Percentiles rank a stretch among this genome's conserved stretches.
These are phyloP conservation scores for Punctoribates punctum DNA, from an alignment of 2,888 invertebrate genomes.

Conservation along the genomic window DNA sequence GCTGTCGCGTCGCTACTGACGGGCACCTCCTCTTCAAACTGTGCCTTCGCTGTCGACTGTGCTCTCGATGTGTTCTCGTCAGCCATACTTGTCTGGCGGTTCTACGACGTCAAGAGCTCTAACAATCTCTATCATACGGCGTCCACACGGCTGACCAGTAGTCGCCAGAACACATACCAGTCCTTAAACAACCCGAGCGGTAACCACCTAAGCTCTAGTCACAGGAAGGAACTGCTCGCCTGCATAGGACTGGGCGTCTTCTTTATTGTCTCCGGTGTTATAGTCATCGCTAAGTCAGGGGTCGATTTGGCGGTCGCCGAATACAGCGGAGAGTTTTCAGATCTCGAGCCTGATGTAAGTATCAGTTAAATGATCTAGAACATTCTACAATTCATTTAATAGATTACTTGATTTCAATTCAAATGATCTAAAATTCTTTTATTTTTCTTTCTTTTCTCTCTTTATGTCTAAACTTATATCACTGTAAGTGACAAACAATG, in stretches of 20 bases:
- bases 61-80: background rate
- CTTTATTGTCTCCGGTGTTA: background rate
- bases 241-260: background rate
- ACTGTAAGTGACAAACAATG: too few relatives aligned
- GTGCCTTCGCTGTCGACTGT: conserved; percentile 12
- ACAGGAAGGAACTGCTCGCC: background rate
- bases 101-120: background rate
- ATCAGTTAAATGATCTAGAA: background rate
- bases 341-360: conserved; percentile 1
- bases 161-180: background rate
- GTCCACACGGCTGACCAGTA: background rate
- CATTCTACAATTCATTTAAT: background rate
- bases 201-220: background rate
- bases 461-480: too few relatives aligned
- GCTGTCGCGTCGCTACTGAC: background rate
- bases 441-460: too few relatives aligned
- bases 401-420: background rate
- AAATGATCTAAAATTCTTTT: background rate
- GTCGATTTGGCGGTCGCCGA: background rate
- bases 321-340: background rate
- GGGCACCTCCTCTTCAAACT: conserved; percentile 6
- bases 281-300: background rate
- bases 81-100: background rate
- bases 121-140: background rate
- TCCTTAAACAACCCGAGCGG: background rate